These are phyloP conservation scores for Ibidorhyncha struthersii DNA, from an alignment of 2,113 vertebrate genomes.

Conservation along the genomic window DNA sequence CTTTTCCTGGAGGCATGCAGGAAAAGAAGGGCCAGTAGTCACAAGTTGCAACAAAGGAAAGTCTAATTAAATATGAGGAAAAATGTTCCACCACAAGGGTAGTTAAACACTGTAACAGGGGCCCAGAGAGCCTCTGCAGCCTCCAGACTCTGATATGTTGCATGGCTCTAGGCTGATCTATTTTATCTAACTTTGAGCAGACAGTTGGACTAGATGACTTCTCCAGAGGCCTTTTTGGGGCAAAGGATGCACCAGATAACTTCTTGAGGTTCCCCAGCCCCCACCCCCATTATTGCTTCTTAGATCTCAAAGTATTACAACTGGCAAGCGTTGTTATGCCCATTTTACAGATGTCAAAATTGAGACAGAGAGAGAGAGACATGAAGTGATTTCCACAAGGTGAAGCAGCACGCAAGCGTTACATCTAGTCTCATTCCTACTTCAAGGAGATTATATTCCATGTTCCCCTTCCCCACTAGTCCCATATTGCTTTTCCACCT, in stretches of 20 bases:
- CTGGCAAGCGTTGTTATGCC: background rate
- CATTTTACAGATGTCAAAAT: background rate
- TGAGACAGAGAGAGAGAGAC: background rate
- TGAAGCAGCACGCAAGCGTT: background rate
- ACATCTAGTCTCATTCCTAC: background rate
- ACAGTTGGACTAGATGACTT: background rate
- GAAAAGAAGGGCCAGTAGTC: background rate
- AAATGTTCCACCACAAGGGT: background rate
- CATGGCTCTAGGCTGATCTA: background rate
- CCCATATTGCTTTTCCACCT: background rate
- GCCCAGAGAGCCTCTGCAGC: background rate
- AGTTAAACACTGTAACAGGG: background rate
- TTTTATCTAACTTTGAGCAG: background rate
- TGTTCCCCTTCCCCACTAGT: background rate
- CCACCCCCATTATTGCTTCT: background rate
- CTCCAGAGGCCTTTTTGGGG: background rate
- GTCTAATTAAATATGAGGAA: background rate
- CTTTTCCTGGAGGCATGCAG: background rate
- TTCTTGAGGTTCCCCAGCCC: background rate
- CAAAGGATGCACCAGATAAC: background rate
- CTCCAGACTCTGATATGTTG: background rate
- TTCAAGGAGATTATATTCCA: background rate
- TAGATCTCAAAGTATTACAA: background rate
- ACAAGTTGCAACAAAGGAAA: background rate
- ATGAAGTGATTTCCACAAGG: background rate